Base-by-base conservation (phyloP, 2,888 invertebrate genomes). In the Thumatha senex region DNA sequence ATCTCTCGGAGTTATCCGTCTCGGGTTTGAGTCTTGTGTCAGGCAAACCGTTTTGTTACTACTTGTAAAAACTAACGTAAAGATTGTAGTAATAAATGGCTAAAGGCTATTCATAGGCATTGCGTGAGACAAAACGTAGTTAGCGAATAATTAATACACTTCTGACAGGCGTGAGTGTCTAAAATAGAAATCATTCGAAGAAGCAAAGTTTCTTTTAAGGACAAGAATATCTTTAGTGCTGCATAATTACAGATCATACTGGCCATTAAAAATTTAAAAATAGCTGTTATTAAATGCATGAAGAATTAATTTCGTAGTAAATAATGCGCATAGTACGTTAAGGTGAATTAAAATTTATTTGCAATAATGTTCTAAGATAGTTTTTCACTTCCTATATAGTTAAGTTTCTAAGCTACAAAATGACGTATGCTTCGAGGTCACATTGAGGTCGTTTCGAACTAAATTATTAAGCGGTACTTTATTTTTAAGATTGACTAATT, bases 371-470 rank as follows among this genome's bases (percentile, higher is more conserved):
- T n/a, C n/a, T 40, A 54, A 46, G 52, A 49, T 48, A 41, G 46
- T 61, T 66, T 68, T 56, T 67, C 61, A 66, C 63, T 67, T 67
- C 69, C 69, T 67, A 61, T 29, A 56, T 41, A 54, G 45, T 56
- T 53, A 51, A 48, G 54, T 53, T 46, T 51, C 44, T 59, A 15
- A 13, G 58, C 56, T 48, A 54, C 54, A 44, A 35, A 24, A 56
- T 54, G 51, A 43, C 9, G 52, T 45, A 18, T 14, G 7, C 31
- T 7, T 9, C 67, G 62, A 66, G 66, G 66, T 36, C 66, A 49
- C 36, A 5, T 24, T 45, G 55, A 66, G 67, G 64, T 61, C 61
- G 34, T 40, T 39, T 38, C 31, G 52, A 43, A 64, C 64, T 63
- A 42, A 63, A 63, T 56, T 63, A 58, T 50, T 47, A 54, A 54